Conservation (phyloP, 92 coral and sea anemone species). For the Zoanthus sansibaricus region DNA sequence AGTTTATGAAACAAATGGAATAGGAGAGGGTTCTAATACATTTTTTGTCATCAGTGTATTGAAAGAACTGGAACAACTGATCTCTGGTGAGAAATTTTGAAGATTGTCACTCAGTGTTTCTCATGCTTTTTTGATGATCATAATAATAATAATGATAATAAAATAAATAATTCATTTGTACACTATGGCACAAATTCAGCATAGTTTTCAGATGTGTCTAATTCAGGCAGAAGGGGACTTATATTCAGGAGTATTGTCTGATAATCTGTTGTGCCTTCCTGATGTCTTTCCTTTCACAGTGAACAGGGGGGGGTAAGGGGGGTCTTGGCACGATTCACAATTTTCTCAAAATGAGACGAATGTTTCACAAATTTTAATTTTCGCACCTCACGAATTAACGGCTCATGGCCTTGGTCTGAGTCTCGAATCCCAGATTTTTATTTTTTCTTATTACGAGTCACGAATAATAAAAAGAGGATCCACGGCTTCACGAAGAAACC, state of each 20-base stretch:
- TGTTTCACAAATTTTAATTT: no score
- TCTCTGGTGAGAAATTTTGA: constrained; percentile 22
- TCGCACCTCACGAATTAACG: no score
- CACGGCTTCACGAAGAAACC: no score
- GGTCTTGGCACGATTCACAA: no score
- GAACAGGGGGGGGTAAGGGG: no score
- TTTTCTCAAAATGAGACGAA: no score
- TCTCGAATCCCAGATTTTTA: no score
- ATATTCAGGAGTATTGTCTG: constrained; percentile 17
- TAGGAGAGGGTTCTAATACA: constrained; percentile 39
- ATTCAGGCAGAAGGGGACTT: constrained; percentile 10
- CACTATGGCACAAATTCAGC: background rate
- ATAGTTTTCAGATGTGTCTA: background rate
- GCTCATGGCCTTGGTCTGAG: no score
- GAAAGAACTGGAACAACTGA: constrained; percentile 33
- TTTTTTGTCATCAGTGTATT: constrained; percentile 31
- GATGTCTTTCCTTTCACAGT: background rate
- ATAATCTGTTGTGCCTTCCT: background rate
- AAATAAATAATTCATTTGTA: background rate
- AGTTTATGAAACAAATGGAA: constrained; percentile 30
- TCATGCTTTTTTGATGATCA: background rate
- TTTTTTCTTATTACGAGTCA: no score
- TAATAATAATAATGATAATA: no score
- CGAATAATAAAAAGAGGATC: no score
- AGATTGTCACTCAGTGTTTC: background rate